Evolutionary conservation across 2,888 invertebrate genomes (phyloP).

Genomic region (Hofmannophila pseudospretella): DNA sequence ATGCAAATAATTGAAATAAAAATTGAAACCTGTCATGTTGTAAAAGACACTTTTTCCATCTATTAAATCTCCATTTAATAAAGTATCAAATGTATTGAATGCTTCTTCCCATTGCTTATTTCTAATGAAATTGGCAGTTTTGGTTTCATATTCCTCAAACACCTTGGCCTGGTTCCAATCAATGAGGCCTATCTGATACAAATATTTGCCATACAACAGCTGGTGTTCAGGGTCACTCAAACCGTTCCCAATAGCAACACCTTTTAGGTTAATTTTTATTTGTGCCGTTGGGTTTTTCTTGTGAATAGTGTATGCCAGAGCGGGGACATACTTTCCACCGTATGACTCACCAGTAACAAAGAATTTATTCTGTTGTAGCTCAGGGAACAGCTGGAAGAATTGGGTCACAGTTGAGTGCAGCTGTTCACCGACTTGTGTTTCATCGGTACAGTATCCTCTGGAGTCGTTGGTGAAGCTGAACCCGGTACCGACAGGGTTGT

Average conservation of each 20-base stretch:
- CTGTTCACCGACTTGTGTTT: conserved; percentile 88
- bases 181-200: conserved; percentile 86
- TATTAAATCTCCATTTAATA: conserved; percentile 84
- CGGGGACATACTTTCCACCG: conserved; percentile 88
- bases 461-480: conserved; percentile 91
- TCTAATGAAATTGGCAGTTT: conserved; percentile 79
- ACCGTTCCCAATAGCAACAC: conserved; percentile 88
- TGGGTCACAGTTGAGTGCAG: conserved; percentile 87
- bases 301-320: conserved; percentile 85
- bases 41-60: conserved; percentile 79
- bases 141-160: conserved; percentile 80
- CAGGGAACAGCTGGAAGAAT: conserved; percentile 90
- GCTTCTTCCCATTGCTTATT: conserved; percentile 82
- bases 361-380: conserved; percentile 85
- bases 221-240: conserved; percentile 88
- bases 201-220: conserved; percentile 85
- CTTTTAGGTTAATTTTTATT: conserved; percentile 84
- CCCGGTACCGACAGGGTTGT: conserved; percentile 95
- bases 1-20: conserved; percentile 85
- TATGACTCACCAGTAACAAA: conserved; percentile 95
- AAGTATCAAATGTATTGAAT: conserved; percentile 82
- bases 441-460: conserved; percentile 87
- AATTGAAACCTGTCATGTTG: conserved; percentile 86
- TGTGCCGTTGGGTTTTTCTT: conserved; percentile 78
- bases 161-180: conserved; percentile 79